Evolutionary conservation across 2,888 invertebrate species (phyloP), one percentile per base, ranked within the genome.

Genomic region (Lasioglossum zephyrum): DNA sequence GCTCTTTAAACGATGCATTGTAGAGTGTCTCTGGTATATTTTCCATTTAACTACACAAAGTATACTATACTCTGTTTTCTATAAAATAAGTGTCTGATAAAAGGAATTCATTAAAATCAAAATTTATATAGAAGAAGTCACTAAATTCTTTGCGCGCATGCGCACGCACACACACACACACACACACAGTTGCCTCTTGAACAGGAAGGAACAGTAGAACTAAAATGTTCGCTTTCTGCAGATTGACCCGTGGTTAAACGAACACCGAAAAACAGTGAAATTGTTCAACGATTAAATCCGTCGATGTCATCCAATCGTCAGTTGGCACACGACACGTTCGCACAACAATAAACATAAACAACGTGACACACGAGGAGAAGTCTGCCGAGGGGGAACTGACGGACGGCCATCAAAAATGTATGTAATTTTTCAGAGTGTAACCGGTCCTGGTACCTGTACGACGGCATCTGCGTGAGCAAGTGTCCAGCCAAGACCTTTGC

Each of bases 341-440:
- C 57, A 36, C 57, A 44, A 63, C 22, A 60, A 44, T 3, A 44
- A 44, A 81, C 36, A 69, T 13, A 49, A 47, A 75, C 44, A 63
- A 76, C 36, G 39, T 16, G n/a, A 66, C 49, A 80, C 39, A n/a
- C 11, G 13, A 18, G 47, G 47, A 69, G 26, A 26, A 4, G 69
- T 22, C 81, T 69, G 39, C 53, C 11, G 39, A 4, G 22, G 26
- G 60, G 70, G 44, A 63, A 22, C n/a, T 66, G 36, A 76, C 73
- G 66, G 39, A 57, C 79, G 22, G 69, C 44, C 83, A 49, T 88
- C 73, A 84, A 88, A 80, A 69, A 60, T 81, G 66, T 86, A 57
- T 82, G 72, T 93, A 94, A 95, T 95, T 94, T 96, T 96, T 92
- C 97, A 97, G 97, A 97, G 95, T 97, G 97, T 95, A 95, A 95